Percentiles rank a stretch among this genome's conserved stretches.
Evolutionary conservation across 2,113 vertebrate genomes (phyloP).

Genomic region (Notechis scutatus): DNA sequence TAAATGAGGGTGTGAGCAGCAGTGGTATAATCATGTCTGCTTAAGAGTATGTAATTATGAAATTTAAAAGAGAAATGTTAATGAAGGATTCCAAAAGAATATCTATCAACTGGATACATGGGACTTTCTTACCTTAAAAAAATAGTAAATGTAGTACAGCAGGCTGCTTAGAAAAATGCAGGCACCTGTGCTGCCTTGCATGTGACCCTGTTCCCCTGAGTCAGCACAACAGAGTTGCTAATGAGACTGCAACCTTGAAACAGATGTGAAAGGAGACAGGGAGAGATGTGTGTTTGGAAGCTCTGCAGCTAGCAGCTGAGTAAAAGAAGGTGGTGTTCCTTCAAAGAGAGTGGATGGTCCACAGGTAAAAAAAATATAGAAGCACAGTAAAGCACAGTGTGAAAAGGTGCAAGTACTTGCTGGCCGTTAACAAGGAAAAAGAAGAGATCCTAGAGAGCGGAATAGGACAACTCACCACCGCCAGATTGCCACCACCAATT

Average conservation of each 20-base stretch:
- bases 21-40: not conserved
- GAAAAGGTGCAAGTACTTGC: not conserved
- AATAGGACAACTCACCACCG: not conserved
- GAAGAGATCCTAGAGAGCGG: not conserved
- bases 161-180: not conserved
- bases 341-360: not conserved
- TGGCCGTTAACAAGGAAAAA: not conserved
- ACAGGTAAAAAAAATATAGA: not conserved
- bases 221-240: not conserved
- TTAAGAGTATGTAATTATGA: not conserved
- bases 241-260: not conserved
- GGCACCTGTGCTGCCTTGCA: not conserved
- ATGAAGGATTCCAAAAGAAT: not conserved
- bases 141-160: not conserved
- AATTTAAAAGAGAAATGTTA: not conserved
- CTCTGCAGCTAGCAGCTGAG: not conserved
- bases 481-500: no score
- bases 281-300: not conserved
- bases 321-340: not conserved
- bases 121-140: not conserved
- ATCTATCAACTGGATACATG: not conserved
- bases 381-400: not conserved
- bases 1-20: not conserved
- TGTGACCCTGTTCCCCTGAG: not conserved
- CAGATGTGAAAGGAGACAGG: not conserved